A percentile compares a stretch with the other conserved stretches of the same genome.
These are phyloP conservation scores for Lasioglossum marginatum DNA, from an alignment of 2,888 invertebrate species.

Conservation along the genomic window DNA sequence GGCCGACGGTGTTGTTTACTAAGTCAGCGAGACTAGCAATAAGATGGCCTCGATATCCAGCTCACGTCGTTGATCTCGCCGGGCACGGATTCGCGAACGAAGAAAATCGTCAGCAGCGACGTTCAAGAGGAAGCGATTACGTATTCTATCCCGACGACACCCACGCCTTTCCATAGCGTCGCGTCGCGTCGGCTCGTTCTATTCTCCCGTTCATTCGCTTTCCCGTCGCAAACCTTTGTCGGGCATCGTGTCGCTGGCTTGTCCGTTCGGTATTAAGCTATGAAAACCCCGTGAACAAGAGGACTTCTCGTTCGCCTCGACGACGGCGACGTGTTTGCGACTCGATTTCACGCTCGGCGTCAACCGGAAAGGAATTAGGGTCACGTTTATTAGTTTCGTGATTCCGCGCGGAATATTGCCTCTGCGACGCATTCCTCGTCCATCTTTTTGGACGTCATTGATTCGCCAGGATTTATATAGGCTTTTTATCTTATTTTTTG, in stretches of 20 bases:
- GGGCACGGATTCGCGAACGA: constrained; percentile 57
- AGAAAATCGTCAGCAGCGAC: constrained; percentile 59
- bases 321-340: constrained; percentile 7
- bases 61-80: constrained; percentile 65
- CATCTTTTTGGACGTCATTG: no score
- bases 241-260: background rate
- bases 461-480: background rate
- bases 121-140: constrained; percentile 62
- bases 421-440: background rate
- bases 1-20: constrained; percentile 34
- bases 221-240: constrained; percentile 16
- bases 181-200: constrained; percentile 39
- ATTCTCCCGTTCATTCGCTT: constrained; percentile 13
- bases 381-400: constrained; percentile 16
- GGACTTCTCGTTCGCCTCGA: background rate
- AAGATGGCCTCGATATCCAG: constrained; percentile 38
- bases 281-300: constrained; percentile 17
- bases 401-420: background rate
- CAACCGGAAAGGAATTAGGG: background rate
- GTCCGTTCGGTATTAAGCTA: constrained; percentile 22
- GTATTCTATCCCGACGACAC: constrained; percentile 62
- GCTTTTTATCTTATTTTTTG: no score
- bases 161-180: constrained; percentile 28
- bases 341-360: constrained; percentile 1
- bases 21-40: constrained; percentile 10